phyloP scores from a whole-genome alignment of 2,113 vertebrate genomes.

The Entomyzon cyanotis region DNA sequence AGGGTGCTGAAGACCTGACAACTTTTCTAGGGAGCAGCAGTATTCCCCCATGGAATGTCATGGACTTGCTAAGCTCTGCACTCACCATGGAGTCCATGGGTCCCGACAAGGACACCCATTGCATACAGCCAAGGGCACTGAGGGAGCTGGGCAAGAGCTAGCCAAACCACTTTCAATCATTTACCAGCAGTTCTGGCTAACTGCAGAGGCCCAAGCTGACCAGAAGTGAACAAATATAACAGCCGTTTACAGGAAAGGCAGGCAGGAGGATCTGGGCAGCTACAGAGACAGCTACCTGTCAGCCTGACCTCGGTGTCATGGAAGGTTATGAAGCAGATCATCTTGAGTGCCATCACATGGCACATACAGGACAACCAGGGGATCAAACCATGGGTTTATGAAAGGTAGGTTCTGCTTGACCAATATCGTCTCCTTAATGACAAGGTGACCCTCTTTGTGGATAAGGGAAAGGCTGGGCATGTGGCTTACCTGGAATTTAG shows the following conservation, averaged over 20 bases:
- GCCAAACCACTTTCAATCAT: background rate
- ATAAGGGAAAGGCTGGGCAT: background rate
- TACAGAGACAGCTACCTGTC: background rate
- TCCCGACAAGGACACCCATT: rapidly evolving
- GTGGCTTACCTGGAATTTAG: background rate
- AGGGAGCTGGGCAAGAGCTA: background rate
- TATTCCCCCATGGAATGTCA: background rate
- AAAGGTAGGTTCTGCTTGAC: background rate
- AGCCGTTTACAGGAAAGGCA: background rate
- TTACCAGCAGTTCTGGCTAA: background rate
- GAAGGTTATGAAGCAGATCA: background rate
- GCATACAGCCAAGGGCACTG: background rate
- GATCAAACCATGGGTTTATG: background rate
- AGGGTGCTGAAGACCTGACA: background rate
- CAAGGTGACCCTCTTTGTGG: background rate
- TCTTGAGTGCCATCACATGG: background rate
- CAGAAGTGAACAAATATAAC: background rate
- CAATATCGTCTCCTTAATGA: background rate
- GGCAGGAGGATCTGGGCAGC: background rate
- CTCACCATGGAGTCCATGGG: no score
- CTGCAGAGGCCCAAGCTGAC: background rate
- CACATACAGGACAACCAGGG: background rate
- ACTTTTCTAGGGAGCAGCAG: background rate
- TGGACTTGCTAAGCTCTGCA: background rate
- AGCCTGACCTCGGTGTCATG: background rate